Conservation (phyloP, 2,797 vertebrate species). For the Huso huso region DNA sequence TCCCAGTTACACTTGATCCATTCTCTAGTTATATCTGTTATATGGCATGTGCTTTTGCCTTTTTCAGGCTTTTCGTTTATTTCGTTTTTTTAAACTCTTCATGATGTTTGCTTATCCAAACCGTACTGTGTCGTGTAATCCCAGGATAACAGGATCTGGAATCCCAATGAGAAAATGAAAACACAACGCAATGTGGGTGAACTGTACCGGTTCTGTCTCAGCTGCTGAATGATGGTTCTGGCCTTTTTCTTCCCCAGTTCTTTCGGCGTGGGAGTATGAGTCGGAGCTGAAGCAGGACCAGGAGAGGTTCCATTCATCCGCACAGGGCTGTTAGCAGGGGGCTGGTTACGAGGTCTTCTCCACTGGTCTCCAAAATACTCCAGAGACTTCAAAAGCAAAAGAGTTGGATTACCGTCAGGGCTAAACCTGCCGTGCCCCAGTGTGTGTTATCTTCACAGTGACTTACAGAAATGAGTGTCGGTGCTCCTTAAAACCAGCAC, state of each 20-base stretch:
- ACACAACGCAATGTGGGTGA: not conserved
- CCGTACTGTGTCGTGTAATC: too few relatives aligned
- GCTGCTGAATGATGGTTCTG: slow-evolving; percentile 31
- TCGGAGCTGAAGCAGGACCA: not conserved
- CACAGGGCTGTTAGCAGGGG: not conserved
- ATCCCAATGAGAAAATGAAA: not conserved
- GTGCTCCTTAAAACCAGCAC: too few relatives aligned
- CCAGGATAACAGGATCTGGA: too few relatives aligned
- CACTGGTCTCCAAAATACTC: slow-evolving; percentile 50
- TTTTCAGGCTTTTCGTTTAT: too few relatives aligned
- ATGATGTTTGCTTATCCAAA: too few relatives aligned
- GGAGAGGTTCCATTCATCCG: not conserved
- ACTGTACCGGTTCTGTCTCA: slow-evolving; percentile 41
- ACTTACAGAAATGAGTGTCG: not conserved
- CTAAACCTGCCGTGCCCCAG: not conserved
- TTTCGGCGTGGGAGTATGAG: slow-evolving; percentile 16
- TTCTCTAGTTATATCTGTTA: too few relatives aligned
- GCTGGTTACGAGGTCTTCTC: slow-evolving; percentile 32
- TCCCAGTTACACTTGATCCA: too few relatives aligned
- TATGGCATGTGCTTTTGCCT: too few relatives aligned
- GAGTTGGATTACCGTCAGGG: not conserved
- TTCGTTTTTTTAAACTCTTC: too few relatives aligned
- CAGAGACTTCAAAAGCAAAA: slow-evolving; percentile 31
- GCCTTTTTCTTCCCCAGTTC: slow-evolving; percentile 38
- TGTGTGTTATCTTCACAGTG: not conserved